Evolutionary conservation across 2,888 invertebrate species (phyloP), one percentile per base, ranked within the genome.

Genomic region (Holacanthella duospinosa): DNA sequence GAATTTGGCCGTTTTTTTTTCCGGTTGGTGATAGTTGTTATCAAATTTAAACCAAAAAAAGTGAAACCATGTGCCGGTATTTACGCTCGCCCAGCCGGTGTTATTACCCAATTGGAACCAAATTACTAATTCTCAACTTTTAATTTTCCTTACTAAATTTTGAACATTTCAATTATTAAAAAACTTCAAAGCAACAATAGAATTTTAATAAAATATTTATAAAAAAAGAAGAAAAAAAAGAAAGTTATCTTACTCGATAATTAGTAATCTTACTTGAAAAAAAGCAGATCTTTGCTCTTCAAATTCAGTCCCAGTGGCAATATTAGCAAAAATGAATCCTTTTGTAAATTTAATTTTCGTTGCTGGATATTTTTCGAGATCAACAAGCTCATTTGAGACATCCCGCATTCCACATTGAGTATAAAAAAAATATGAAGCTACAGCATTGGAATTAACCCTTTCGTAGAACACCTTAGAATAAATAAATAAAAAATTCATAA

Each of bases 201-300:
- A n/a, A n/a, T n/a, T n/a, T n/a, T n/a, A n/a, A n/a, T n/a, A n/a
- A n/a, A n/a, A n/a, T n/a, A n/a, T n/a, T n/a, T n/a, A n/a, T n/a
- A n/a, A n/a, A n/a, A n/a, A n/a, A n/a, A n/a, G n/a, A n/a, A n/a
- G n/a, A n/a, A n/a, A n/a, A n/a, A n/a, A n/a, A n/a, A n/a, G n/a
- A n/a, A n/a, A n/a, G n/a, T n/a, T n/a, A n/a, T n/a, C n/a, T n/a
- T n/a, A n/a, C 16, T 36, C 36, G 6, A 16, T 12, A 16, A 16
- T 36, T 36, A 36, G 19, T 43, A 21, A n/a, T 54, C 43, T 44
- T 28, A 73, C 74, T 71, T 73, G 71, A 74, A 82, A 90, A 77
- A 90, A 90, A 72, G 86, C 79, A 21, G 86, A 84, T 66, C 89
- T 79, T 75, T 89, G 88, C 68, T 88, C 88, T 77, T 90, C 89